A percentile compares a stretch with the other conserved stretches of the same genome.
These are phyloP conservation scores for Calonectris borealis DNA, from an alignment of 2,113 vertebrate genomes.

Conservation along the genomic window DNA sequence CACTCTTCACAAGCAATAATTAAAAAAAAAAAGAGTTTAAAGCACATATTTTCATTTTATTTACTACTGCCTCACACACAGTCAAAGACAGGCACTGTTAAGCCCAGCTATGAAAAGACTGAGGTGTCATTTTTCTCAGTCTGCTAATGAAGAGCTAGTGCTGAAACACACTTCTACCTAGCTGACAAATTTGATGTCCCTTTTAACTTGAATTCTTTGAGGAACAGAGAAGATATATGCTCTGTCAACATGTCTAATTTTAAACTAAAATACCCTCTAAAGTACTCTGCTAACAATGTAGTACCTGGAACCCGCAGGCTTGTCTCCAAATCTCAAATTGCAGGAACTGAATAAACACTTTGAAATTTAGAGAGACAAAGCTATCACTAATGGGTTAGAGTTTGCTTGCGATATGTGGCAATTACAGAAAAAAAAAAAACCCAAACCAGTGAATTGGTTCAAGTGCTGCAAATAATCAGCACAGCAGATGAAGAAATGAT, in stretches of 20 bases:
- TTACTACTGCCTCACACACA: neutral
- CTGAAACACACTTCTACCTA: neutral
- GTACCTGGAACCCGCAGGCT: neutral
- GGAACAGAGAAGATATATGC: neutral
- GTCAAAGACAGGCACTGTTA: neutral
- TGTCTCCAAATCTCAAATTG: neutral
- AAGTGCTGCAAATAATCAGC: neutral
- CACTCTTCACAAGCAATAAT: neutral
- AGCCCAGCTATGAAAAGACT: neutral
- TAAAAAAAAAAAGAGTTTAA: neutral
- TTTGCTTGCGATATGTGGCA: neutral
- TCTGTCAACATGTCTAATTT: neutral
- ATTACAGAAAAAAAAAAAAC: neutral
- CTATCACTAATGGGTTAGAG: neutral
- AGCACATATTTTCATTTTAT: neutral
- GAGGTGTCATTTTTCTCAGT: neutral
- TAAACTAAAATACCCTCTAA: constrained; percentile 26
- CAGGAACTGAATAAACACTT: constrained; percentile 14
- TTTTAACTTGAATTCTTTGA: constrained; percentile 32
- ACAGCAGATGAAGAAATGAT: neutral
- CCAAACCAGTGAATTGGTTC: neutral
- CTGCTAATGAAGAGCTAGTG: neutral
- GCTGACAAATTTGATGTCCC: neutral
- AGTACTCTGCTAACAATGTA: neutral
- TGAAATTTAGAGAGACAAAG: neutral